Percentiles rank a stretch among this genome's conserved stretches.
Evolutionary conservation across 2,888 invertebrate genomes (phyloP).

Genomic region (Tupiocoris notatus): DNA sequence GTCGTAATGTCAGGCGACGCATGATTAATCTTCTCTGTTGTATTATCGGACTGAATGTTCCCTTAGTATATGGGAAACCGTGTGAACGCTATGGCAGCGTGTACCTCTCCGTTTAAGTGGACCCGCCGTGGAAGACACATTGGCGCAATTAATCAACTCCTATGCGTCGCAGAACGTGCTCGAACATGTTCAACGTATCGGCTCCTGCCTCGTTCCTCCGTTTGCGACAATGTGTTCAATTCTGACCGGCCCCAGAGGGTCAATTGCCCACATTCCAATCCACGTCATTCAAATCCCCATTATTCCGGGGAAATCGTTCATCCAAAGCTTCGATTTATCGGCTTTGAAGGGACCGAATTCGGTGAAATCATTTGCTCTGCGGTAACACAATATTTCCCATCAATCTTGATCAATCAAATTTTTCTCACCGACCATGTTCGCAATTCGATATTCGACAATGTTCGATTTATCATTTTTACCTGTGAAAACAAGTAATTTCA

Average conservation of each 20-base stretch:
- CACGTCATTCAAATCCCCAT: conserved; percentile 7
- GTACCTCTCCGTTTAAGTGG: neutral
- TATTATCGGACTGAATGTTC: too few species aligned
- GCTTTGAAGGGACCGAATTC: too few species aligned
- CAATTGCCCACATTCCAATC: neutral
- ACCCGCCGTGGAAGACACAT: neutral
- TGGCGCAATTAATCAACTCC: neutral
- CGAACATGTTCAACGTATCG: neutral
- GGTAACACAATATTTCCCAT: too few species aligned
- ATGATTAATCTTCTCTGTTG: neutral
- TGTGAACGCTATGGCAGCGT: neutral
- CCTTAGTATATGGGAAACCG: neutral
- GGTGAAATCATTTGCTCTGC: too few species aligned
- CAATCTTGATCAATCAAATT: too few species aligned
- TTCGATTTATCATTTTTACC: too few species aligned
- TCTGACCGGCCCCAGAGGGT: neutral
- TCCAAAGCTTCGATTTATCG: neutral
- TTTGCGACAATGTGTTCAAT: neutral
- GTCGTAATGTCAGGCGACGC: neutral
- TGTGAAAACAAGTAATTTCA: too few species aligned
- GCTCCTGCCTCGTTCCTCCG: neutral
- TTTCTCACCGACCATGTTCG: too few species aligned
- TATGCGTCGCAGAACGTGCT: neutral
- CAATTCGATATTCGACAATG: too few species aligned
- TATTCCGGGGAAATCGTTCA: neutral